A percentile compares a stretch with the other conserved stretches of the same genome.
These are phyloP conservation scores for Rhabdophis nuchalis DNA, from an alignment of 2,797 vertebrate genomes.

Conservation along the genomic window DNA sequence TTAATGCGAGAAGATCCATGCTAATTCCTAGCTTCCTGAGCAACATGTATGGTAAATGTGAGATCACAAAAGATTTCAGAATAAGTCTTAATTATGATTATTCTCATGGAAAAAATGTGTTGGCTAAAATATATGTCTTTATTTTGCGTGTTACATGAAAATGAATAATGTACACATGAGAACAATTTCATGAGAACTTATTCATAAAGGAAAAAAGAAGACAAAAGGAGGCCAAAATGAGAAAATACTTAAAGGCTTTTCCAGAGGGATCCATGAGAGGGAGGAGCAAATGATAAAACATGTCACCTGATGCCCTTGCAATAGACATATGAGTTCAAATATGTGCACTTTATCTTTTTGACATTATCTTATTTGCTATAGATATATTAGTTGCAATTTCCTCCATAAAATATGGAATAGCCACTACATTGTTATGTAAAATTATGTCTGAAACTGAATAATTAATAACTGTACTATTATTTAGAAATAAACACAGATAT, in stretches of 20 bases:
- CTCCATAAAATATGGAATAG: neutral
- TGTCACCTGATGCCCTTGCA: neutral
- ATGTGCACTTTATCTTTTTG: neutral
- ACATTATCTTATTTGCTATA: neutral
- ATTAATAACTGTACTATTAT: neutral
- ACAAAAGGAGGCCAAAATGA: neutral
- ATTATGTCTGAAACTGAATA: neutral
- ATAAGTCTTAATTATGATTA: conserved; percentile 8
- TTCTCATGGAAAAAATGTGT: conserved; percentile 1
- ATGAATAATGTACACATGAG: conserved; percentile 9
- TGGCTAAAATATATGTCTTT: neutral
- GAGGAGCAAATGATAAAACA: neutral
- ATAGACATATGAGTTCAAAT: neutral
- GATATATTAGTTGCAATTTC: neutral
- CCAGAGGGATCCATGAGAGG: neutral
- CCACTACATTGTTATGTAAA: neutral
- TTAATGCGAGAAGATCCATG: neutral
- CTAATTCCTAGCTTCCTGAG: conserved; percentile 9
- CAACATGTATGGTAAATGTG: conserved; percentile 14
- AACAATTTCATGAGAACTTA: conserved; percentile 6
- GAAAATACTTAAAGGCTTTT: neutral
- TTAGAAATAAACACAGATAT: neutral
- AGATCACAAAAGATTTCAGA: neutral
- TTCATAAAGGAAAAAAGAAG: neutral
- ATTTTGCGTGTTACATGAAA: neutral